Conservation (phyloP, 1,140 invertebrate species). For the Hormaphis cornu region DNA sequence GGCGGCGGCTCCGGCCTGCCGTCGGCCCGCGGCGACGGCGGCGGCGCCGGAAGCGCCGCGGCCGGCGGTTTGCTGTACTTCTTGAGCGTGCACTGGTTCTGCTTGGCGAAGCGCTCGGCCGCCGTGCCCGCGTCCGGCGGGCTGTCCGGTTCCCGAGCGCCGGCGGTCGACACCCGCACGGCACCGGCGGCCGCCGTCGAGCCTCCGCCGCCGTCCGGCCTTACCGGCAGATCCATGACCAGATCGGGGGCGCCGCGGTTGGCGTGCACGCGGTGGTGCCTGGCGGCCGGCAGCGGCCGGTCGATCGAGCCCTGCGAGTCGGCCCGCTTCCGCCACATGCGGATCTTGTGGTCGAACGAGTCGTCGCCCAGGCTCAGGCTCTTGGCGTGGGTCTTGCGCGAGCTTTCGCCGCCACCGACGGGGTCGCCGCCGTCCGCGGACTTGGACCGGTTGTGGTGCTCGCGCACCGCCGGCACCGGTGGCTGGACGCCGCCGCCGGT, state of each 20-base stretch:
- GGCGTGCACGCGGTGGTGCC: neutral
- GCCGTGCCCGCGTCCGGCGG: slow-evolving; percentile 61
- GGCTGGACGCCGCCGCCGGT: neutral
- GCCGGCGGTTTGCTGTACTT: slow-evolving; percentile 53
- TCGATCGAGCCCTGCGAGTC: slow-evolving; percentile 47
- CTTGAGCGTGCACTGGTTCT: slow-evolving; percentile 72
- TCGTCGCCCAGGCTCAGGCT: slow-evolving; percentile 44
- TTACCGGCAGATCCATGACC: slow-evolving; percentile 70
- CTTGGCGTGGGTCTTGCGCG: slow-evolving; percentile 43
- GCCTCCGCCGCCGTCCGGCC: neutral
- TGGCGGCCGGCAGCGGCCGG: slow-evolving; percentile 33
- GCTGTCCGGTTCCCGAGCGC: slow-evolving; percentile 48
- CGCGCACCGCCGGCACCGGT: neutral
- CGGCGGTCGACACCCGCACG: slow-evolving; percentile 39
- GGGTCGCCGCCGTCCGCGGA: neutral
- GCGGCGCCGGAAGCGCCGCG: slow-evolving; percentile 33
- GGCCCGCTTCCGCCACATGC: slow-evolving; percentile 53
- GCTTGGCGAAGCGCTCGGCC: slow-evolving; percentile 63
- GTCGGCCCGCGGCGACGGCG: slow-evolving; percentile 39
- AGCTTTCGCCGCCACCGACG: neutral
- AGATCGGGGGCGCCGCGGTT: slow-evolving; percentile 60
- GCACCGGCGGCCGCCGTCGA: slow-evolving; percentile 37
- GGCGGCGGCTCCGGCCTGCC: slow-evolving; percentile 40
- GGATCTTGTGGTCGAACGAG: slow-evolving; percentile 47
- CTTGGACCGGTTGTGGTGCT: neutral